Conservation (phyloP, 2,113 vertebrate species). For the Columba janthina region DNA sequence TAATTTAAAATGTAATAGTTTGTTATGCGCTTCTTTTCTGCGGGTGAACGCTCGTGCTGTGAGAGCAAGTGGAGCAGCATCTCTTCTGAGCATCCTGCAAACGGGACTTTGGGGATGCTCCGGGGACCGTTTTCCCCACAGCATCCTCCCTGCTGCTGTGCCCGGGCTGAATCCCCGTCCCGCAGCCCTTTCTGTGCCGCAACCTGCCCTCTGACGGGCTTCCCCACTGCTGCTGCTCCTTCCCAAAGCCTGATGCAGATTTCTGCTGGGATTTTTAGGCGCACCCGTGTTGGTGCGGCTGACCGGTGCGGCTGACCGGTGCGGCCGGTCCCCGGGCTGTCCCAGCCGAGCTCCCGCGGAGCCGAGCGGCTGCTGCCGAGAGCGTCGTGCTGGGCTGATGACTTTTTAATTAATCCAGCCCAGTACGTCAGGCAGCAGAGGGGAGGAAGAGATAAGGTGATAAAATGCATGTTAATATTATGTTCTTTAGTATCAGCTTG, state of each 20-base stretch:
- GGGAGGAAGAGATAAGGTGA: background rate
- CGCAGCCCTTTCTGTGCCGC: fast-evolving
- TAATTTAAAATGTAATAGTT: background rate
- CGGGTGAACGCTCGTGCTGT: fast-evolving
- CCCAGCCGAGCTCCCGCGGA: background rate
- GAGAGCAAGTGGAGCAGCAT: background rate
- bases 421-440: background rate
- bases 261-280: background rate
- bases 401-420: slow-evolving; percentile 4
- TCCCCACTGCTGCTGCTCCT: too few relatives aligned
- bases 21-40: fast-evolving
- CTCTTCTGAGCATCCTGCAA: background rate
- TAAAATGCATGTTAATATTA: background rate
- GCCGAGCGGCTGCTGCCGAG: background rate
- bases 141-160: background rate
- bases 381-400: background rate
- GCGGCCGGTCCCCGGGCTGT: background rate
- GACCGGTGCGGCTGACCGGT: background rate
- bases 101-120: fast-evolving
- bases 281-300: background rate
- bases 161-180: fast-evolving
- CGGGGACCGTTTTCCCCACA: background rate
- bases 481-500: background rate
- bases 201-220: background rate
- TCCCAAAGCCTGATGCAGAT: background rate